These are phyloP conservation scores for Tiliqua scincoides DNA, from an alignment of 2,113 vertebrate species.

Conservation along the genomic window DNA sequence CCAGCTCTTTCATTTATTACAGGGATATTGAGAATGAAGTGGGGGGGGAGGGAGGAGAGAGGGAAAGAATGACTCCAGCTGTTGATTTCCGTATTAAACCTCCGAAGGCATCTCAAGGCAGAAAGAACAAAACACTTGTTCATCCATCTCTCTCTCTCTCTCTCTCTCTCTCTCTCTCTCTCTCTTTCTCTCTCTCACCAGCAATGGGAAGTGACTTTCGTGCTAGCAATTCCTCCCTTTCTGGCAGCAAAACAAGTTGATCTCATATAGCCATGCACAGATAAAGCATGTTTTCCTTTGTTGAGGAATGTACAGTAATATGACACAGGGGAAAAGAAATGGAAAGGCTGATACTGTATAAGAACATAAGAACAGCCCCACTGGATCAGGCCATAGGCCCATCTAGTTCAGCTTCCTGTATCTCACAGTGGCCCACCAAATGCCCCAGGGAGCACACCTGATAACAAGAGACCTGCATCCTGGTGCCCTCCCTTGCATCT, in stretches of 20 bases:
- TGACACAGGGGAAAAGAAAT: slow-evolving; percentile 18
- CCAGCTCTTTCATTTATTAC: slow-evolving; percentile 16
- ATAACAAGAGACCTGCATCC: too few relatives aligned
- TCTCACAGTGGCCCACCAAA: too few relatives aligned
- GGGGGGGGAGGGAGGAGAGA: too few relatives aligned
- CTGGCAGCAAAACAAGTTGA: slow-evolving; percentile 25
- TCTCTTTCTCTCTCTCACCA: not conserved
- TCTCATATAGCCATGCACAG: slow-evolving; percentile 10
- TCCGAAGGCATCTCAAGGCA: slow-evolving; percentile 48
- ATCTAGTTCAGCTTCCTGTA: too few relatives aligned
- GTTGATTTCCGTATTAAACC: slow-evolving; percentile 42
- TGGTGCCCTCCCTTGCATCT: too few relatives aligned
- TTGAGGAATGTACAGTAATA: slow-evolving; percentile 7
- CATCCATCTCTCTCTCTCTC: not conserved
- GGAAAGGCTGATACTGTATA: slow-evolving; percentile 41
- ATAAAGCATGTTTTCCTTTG: slow-evolving; percentile 24
- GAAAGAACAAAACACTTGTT: slow-evolving; percentile 43
- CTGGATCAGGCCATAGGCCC: too few relatives aligned
- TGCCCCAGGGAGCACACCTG: too few relatives aligned
- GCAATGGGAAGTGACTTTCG: slow-evolving; percentile 36
- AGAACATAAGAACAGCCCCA: too few relatives aligned
- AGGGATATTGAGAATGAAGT: slow-evolving; percentile 21
- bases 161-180: not conserved
- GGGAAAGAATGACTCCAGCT: slow-evolving; percentile 38
- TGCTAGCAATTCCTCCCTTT: slow-evolving; percentile 4